Evolutionary conservation across 2,888 invertebrate genomes (phyloP), one percentile per base, ranked within the genome.

Genomic region (Lagria hirta): DNA sequence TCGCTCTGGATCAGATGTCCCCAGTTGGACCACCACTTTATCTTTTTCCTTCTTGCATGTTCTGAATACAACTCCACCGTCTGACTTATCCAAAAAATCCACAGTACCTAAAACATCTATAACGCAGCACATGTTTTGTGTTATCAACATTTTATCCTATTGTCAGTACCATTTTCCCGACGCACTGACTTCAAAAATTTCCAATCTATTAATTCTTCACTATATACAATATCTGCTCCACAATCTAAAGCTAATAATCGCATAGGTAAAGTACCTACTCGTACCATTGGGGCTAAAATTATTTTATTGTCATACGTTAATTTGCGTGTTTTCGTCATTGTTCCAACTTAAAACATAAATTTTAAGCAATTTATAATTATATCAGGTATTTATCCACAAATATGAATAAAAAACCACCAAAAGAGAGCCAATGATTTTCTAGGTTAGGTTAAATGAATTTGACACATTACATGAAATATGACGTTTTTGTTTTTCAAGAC

Each of bases 221-320:
- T 83, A 68, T 97, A 99, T 2, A 96, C 97, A 60, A 98, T 81
- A 71, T 98, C 95, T 14, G 98, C 98, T 35, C 97, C 97, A 74
- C 91, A 93, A 52, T 88, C 83, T 27, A 97, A 74, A 1, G 95
- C 86, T 51, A 98, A 71, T 24, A 98, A 74, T 55, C 98, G 79
- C 83, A 91, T 91, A 1, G 98, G 96, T 47, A 97, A 74, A 1
- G 94, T 94, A 5, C 96, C 91, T 33, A 96, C 89, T 47, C 95
- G 80, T 4, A 99, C 99, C 99, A 99, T 99, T 2, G 95, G 96
- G 1, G 94, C 95, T 55, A 96, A 73, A 57, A 94, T 86, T 34
- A 82, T 51, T 75, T 89, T 84, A 54, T 79, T 73, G 32, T 63
- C 61, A 65, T 78, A 82, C 57, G 62, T 59, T 17, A 75, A 56